Evolutionary conservation across 1,140 invertebrate species (phyloP).

Genomic region (Chironomus tepperi): DNA sequence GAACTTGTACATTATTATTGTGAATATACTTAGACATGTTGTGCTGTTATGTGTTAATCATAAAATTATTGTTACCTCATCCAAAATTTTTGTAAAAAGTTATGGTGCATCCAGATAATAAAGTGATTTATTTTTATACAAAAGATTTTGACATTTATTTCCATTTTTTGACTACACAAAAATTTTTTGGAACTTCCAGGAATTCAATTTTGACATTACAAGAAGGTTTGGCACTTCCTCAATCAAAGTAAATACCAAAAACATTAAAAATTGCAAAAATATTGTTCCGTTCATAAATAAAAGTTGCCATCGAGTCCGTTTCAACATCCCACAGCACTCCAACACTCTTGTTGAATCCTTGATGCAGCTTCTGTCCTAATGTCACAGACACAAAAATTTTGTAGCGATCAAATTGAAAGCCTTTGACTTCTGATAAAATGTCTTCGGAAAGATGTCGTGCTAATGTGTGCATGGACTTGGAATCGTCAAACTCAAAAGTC

Average conservation of each 20-base stretch:
- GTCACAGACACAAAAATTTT: constrained; percentile 35
- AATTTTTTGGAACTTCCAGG: neutral
- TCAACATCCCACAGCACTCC: constrained; percentile 38
- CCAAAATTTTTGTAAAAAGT: no score
- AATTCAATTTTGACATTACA: neutral
- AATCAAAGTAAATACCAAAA: constrained; percentile 38
- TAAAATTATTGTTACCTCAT: no score
- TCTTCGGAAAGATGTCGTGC: constrained; percentile 30
- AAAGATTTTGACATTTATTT: no score
- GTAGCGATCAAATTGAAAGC: constrained; percentile 36
- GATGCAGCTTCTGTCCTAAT: constrained; percentile 35
- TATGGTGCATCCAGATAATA: no score
- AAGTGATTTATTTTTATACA: no score
- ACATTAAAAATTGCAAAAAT: constrained; percentile 41
- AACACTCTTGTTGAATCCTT: constrained; percentile 34
- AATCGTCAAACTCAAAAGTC: neutral
- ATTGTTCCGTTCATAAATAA: constrained; percentile 40
- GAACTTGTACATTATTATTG: no score
- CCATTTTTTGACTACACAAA: neutral
- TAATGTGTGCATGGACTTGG: neutral
- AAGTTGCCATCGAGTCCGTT: constrained; percentile 35
- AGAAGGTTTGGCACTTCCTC: no score
- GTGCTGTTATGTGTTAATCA: no score
- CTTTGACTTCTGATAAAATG: constrained; percentile 35
- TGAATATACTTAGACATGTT: no score